phyloP scores from a whole-genome alignment of 2,113 vertebrate species.

The Cebus imitator region DNA sequence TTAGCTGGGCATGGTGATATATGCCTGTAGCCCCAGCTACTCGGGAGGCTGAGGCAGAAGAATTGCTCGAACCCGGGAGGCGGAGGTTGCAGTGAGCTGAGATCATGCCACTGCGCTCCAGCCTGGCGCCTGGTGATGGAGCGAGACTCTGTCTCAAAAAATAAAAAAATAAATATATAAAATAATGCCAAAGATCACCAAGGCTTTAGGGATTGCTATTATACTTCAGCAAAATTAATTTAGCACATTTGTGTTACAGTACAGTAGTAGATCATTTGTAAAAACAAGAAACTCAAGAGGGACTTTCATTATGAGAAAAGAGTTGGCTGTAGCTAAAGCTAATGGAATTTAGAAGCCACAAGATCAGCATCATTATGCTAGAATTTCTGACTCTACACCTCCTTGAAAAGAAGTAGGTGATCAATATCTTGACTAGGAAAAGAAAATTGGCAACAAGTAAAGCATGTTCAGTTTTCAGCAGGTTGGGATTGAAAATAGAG shows the following conservation, averaged over 20 bases:
- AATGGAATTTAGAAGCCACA: not conserved
- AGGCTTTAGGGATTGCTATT: not conserved
- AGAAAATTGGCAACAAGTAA: not conserved
- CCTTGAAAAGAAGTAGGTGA: not conserved
- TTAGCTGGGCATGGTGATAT: no score
- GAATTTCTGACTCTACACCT: not conserved
- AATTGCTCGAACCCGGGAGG: no score
- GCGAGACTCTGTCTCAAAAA: no score
- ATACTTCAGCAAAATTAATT: not conserved
- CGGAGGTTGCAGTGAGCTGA: no score
- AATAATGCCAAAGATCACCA: not conserved
- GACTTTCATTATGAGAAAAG: not conserved
- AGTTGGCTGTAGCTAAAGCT: not conserved
- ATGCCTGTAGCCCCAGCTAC: no score
- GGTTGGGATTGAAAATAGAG: not conserved
- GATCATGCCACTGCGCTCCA: no score
- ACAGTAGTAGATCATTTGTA: not conserved
- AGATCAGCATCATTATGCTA: not conserved
- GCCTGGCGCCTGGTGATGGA: no score
- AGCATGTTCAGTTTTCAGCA: not conserved
- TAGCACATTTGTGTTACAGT: not conserved
- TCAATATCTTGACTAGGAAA: not conserved
- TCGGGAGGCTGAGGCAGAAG: no score
- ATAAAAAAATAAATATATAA: not conserved
- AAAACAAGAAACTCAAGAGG: not conserved